phyloP scores from a whole-genome alignment of 2,797 vertebrate species.

The Dermochelys coriacea region DNA sequence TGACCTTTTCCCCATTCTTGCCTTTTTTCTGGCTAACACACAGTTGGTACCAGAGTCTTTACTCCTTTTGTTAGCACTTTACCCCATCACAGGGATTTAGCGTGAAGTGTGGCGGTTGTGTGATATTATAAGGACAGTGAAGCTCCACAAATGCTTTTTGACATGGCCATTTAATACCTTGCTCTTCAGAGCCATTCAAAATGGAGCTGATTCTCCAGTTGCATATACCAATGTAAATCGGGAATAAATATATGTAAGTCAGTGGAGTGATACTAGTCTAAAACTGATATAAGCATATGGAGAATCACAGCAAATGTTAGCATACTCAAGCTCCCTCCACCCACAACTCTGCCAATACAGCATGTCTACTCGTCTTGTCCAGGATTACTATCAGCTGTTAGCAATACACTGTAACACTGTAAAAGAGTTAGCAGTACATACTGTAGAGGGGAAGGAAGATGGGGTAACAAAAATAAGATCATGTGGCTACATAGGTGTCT shows the following conservation, averaged over 20 bases:
- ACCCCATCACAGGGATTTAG: not conserved
- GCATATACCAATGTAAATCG: not conserved
- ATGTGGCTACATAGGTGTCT: not conserved
- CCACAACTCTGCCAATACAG: not conserved
- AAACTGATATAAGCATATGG: rapidly evolving
- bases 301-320: not conserved
- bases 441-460: not conserved
- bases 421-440: not conserved
- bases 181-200: not conserved
- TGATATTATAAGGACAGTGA: not conserved
- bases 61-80: not conserved
- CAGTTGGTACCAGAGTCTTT: not conserved
- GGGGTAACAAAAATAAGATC: not conserved
- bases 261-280: rapidly evolving
- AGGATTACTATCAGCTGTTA: constrained; percentile 20
- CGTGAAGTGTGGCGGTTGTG: not conserved
- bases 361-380: rapidly evolving
- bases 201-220: rapidly evolving
- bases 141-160: rapidly evolving
- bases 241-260: not conserved
- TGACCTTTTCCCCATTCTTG: not conserved
- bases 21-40: not conserved
- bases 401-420: not conserved
- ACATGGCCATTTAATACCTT: not conserved
- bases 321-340: not conserved